Percentiles rank a stretch among this genome's conserved stretches.
Conservation (phyloP, 2,113 vertebrate genomes). For the Notarius quadriscutis region DNA sequence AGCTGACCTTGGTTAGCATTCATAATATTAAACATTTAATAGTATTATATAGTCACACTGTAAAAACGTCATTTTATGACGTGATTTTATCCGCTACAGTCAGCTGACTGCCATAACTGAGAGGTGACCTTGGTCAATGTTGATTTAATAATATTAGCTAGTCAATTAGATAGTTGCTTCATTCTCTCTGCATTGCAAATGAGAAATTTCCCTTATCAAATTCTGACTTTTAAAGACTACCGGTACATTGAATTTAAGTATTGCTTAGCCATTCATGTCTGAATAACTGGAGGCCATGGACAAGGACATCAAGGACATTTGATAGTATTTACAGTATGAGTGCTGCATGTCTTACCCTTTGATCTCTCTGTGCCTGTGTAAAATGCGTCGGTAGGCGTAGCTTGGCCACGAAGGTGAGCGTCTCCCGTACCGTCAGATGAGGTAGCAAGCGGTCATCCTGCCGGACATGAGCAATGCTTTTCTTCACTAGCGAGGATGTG, state of each 20-base stretch:
- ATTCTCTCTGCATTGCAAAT: neutral
- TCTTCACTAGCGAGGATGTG: constrained; percentile 83
- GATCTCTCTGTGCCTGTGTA: constrained; percentile 83
- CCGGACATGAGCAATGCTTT: constrained; percentile 85
- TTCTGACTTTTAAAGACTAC: neutral
- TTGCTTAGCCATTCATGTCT: neutral
- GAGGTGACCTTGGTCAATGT: neutral
- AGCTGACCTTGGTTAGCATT: neutral
- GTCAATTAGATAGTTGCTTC: neutral
- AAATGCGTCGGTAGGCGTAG: constrained; percentile 86
- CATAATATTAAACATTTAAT: neutral
- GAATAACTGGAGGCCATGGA: neutral
- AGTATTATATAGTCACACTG: neutral
- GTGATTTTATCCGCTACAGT: neutral
- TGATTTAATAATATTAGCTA: neutral
- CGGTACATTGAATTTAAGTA: neutral
- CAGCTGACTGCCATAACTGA: neutral
- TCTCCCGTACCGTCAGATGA: constrained; percentile 90
- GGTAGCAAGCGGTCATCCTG: constrained; percentile 92
- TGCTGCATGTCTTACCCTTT: constrained; percentile 80
- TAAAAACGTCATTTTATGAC: neutral
- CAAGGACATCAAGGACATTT: neutral
- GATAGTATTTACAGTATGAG: neutral
- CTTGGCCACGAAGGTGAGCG: constrained; percentile 84
- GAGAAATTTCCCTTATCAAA: neutral